Evolutionary conservation across 2,888 invertebrate species (phyloP).

Genomic region (Darwinula stevensoni): DNA sequence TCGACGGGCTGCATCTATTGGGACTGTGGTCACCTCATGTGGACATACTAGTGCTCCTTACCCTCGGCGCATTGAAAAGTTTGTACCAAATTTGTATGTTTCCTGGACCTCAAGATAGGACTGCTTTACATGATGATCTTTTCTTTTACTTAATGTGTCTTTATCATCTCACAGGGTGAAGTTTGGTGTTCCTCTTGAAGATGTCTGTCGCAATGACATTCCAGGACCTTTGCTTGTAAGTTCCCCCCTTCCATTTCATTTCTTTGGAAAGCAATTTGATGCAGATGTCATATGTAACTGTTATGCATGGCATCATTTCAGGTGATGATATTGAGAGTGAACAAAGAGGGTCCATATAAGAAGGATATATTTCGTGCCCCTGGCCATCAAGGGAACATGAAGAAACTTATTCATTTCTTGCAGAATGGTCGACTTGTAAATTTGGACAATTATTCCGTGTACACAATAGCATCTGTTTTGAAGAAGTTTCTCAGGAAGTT

Average conservation of each 20-base stretch:
- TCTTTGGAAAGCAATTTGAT: slow-evolving; percentile 7
- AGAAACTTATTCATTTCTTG: slow-evolving; percentile 64
- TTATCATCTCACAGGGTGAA: slow-evolving; percentile 52
- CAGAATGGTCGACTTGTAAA: slow-evolving; percentile 59
- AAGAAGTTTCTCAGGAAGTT: slow-evolving; percentile 92
- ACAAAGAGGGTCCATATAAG: slow-evolving; percentile 73
- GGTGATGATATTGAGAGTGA: slow-evolving; percentile 69
- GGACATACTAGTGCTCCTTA: slow-evolving; percentile 51
- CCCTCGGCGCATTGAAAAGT: slow-evolving; percentile 51
- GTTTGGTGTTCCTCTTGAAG: slow-evolving; percentile 66
- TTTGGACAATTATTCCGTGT: slow-evolving; percentile 80
- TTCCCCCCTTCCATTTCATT: slow-evolving; percentile 12
- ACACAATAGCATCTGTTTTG: slow-evolving; percentile 89
- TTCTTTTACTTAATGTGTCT: slow-evolving; percentile 5
- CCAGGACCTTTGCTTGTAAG: slow-evolving; percentile 66
- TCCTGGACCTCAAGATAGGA: too few species aligned
- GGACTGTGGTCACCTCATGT: slow-evolving; percentile 69
- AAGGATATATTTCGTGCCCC: slow-evolving; percentile 86
- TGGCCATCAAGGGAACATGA: slow-evolving; percentile 80
- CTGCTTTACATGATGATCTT: neutral
- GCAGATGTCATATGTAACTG: neutral
- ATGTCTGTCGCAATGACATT: slow-evolving; percentile 82
- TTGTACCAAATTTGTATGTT: slow-evolving; percentile 10
- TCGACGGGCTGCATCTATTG: slow-evolving; percentile 59
- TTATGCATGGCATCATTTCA: slow-evolving; percentile 15